Conservation (phyloP, 30 jellyfish, hydroid and myxozoan genomes). For the Aurelia aurita complex sp. Pacific region DNA sequence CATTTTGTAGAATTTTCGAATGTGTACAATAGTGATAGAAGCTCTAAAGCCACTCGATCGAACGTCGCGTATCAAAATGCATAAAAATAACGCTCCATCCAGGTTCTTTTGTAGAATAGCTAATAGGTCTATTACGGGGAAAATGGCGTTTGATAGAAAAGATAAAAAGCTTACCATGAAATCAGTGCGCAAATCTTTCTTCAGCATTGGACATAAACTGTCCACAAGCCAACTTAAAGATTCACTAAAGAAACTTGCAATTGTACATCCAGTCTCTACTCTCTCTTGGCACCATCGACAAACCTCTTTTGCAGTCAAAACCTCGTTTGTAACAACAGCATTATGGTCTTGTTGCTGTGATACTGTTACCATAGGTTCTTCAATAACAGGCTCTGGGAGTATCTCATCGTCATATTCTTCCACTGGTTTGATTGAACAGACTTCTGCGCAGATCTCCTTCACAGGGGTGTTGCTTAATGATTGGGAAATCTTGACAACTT, state of each 20-base stretch:
- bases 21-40: too few relatives aligned
- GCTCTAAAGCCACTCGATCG: too few relatives aligned
- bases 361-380: background rate
- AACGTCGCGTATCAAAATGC: too few relatives aligned
- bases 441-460: background rate
- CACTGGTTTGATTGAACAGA: background rate
- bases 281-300: background rate
- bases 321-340: too few relatives aligned
- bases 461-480: background rate
- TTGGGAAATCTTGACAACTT: background rate
- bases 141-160: background rate
- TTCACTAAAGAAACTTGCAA: background rate
- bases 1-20: too few relatives aligned
- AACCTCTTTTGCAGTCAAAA: background rate
- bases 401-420: background rate
- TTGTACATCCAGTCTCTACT: background rate
- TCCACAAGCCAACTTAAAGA: background rate
- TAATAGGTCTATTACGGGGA: too few relatives aligned
- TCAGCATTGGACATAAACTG: background rate
- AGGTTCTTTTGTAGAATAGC: too few relatives aligned
- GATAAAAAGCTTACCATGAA: background rate
- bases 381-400: background rate
- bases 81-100: too few relatives aligned
- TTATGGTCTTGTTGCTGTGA: background rate
- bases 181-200: background rate